Percentiles rank a stretch among this genome's conserved stretches.
Conservation (phyloP, 2,113 vertebrate species). For the Urocynchramus pylzowi region DNA sequence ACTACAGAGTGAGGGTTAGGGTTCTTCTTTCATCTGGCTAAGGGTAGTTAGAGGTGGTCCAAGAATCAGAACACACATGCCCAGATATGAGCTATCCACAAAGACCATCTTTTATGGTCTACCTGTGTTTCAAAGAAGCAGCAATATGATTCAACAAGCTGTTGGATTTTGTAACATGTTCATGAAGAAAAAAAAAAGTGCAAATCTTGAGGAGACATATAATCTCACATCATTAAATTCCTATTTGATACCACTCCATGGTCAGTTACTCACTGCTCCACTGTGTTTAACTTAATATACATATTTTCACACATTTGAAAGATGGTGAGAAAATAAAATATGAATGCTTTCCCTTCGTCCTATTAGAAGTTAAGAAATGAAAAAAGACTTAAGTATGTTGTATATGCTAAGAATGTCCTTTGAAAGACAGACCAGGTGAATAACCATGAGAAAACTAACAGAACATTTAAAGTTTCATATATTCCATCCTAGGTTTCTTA, state of each 20-base stretch:
- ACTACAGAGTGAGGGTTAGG: neutral
- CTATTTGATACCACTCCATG: neutral
- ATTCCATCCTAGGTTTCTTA: neutral
- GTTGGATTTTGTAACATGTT: neutral
- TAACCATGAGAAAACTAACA: neutral
- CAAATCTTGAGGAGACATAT: neutral
- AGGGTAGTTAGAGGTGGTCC: neutral
- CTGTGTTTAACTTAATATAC: neutral
- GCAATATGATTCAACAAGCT: neutral
- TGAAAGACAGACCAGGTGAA: neutral
- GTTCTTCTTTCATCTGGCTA: neutral
- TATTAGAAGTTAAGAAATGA: neutral
- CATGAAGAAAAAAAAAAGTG: neutral
- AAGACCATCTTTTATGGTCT: neutral
- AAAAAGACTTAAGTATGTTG: neutral
- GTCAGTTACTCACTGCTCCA: neutral
- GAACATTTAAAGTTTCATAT: neutral
- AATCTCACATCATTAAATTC: conserved; percentile 20
- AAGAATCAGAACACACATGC: neutral
- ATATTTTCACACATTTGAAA: neutral
- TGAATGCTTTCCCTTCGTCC: neutral
- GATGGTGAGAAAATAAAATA: neutral
- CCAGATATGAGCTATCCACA: neutral
- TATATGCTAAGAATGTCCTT: neutral
- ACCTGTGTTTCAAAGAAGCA: neutral